Percentiles rank a stretch among this genome's conserved stretches.
These are phyloP conservation scores for Oncorhynchus kisutch DNA, from an alignment of 2,113 vertebrate genomes.

Conservation along the genomic window DNA sequence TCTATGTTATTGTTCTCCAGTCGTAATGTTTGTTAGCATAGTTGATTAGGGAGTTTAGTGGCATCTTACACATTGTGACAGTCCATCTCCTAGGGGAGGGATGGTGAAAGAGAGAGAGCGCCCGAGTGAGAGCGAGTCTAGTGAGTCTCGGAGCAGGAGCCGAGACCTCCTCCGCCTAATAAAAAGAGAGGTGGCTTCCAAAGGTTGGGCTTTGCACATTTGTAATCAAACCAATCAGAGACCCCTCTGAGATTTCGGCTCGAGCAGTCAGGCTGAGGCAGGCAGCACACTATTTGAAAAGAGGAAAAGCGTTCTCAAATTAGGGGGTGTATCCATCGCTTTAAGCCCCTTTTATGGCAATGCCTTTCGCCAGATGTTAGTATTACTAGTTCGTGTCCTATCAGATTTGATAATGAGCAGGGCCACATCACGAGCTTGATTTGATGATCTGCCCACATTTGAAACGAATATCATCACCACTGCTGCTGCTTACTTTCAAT, in stretches of 20 bases:
- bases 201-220: conserved; percentile 51
- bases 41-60: conserved; percentile 5
- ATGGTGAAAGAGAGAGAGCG: background rate
- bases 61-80: background rate
- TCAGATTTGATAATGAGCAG: conserved; percentile 29
- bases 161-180: background rate
- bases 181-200: background rate
- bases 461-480: conserved; percentile 1
- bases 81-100: background rate
- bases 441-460: conserved; percentile 11
- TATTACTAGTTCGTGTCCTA: conserved; percentile 43
- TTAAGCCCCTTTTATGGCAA: conserved; percentile 48
- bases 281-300: conserved; percentile 25
- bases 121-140: background rate
- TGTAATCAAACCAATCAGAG: conserved; percentile 65
- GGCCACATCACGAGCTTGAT: conserved; percentile 17
- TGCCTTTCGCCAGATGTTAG: conserved; percentile 57
- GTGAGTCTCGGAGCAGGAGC: background rate
- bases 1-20: background rate
- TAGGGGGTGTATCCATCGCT: conserved; percentile 50
- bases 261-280: background rate
- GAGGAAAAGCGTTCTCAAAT: conserved; percentile 46
- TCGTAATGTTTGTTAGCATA: background rate
- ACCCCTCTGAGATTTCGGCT: conserved; percentile 19
- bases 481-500: background rate